Percentiles rank a stretch among this genome's conserved stretches.
Evolutionary conservation across 2,888 invertebrate species (phyloP).

Genomic region (Brachyopa scutellaris): DNA sequence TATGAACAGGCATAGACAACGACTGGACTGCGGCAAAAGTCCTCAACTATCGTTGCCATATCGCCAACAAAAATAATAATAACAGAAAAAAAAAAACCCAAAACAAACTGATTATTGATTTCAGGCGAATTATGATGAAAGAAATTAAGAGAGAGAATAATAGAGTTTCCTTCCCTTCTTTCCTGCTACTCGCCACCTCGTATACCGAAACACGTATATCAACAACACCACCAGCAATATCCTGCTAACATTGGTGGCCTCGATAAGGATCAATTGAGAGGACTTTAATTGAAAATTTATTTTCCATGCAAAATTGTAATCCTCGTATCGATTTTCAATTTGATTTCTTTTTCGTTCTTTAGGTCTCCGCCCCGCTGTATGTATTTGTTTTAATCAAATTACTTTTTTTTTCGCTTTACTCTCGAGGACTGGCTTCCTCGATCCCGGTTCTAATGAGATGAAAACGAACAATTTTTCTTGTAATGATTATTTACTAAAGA

Average conservation of each 20-base stretch:
- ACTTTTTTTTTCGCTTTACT: not conserved
- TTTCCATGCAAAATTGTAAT: constrained; percentile 47
- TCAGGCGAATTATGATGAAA: constrained; percentile 35
- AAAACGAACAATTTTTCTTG: constrained; percentile 35
- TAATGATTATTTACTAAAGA: constrained; percentile 5
- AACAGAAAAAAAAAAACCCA: constrained; percentile 2
- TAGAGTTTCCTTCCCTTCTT: constrained; percentile 19
- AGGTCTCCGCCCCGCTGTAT: not conserved
- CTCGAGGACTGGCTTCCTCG: constrained; percentile 9
- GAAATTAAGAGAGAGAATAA: constrained; percentile 39
- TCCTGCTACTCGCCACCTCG: not conserved
- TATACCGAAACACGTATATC: not conserved
- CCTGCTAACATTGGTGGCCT: constrained; percentile 2
- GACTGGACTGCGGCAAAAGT: constrained; percentile 2
- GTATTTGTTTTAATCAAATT: not conserved
- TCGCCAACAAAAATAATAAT: not conserved
- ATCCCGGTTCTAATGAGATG: constrained; percentile 40
- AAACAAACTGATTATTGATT: constrained; percentile 51
- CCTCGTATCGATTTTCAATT: constrained; percentile 9
- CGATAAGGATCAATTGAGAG: constrained; percentile 20
- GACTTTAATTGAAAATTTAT: constrained; percentile 60
- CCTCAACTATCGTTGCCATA: not conserved
- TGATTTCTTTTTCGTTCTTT: not conserved
- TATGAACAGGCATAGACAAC: constrained; percentile 8
- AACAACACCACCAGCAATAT: not conserved